Percentiles rank a stretch among this genome's conserved stretches.
Evolutionary conservation across 2,113 vertebrate species (phyloP).

Genomic region (Galemys pyrenaicus): DNA sequence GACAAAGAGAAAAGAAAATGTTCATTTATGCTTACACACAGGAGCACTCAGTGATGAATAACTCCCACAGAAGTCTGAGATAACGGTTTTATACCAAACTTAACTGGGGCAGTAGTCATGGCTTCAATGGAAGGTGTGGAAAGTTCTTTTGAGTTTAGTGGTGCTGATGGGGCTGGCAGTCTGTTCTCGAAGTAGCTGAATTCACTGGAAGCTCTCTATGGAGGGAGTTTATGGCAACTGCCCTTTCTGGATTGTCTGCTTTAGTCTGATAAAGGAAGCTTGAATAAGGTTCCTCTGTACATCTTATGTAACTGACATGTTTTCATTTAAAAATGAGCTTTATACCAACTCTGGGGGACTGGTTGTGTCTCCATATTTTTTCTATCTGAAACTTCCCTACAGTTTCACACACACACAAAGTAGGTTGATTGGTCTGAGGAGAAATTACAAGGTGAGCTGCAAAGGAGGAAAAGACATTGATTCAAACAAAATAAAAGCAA

Average conservation of each 20-base stretch:
- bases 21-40: neutral
- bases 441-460: neutral
- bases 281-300: neutral
- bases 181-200: neutral
- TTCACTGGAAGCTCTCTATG: neutral
- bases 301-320: neutral
- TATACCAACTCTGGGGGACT: neutral
- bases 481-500: neutral
- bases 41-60: neutral
- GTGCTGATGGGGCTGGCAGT: neutral
- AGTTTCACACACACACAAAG: neutral
- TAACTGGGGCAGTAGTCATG: neutral
- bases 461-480: neutral
- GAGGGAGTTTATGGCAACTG: neutral
- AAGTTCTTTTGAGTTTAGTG: neutral
- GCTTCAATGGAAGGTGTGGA: neutral
- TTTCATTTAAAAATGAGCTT: constrained; percentile 20
- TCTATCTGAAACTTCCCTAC: neutral
- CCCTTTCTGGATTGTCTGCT: neutral
- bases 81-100: neutral
- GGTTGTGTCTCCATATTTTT: neutral
- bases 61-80: neutral
- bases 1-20: neutral
- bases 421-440: neutral
- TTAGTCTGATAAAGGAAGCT: neutral